These are phyloP conservation scores for Alligator mississippiensis DNA, from an alignment of 2,113 vertebrate species.

Conservation along the genomic window DNA sequence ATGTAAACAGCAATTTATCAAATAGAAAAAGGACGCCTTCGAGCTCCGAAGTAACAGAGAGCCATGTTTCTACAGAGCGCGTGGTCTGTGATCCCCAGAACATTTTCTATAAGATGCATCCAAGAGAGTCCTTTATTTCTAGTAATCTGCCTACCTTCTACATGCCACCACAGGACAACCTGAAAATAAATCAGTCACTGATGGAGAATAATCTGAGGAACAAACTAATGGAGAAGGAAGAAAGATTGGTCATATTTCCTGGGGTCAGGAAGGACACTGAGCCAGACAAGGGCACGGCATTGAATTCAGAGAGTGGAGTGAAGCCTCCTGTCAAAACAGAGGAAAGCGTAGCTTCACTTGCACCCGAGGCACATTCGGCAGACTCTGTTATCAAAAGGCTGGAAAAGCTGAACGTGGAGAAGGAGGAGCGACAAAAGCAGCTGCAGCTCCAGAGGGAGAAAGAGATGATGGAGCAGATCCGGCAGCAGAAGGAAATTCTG, in stretches of 20 bases:
- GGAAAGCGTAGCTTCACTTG: conserved; percentile 1
- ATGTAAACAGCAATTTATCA: conserved; percentile 16
- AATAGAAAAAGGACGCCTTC: conserved; percentile 14
- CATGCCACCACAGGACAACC: conserved; percentile 79
- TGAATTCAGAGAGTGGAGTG: conserved; percentile 30
- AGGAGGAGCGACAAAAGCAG: conserved; percentile 89
- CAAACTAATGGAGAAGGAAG: conserved; percentile 58
- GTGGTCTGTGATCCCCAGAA: conserved; percentile 12
- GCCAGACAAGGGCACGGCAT: neutral
- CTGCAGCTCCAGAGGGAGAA: conserved; percentile 91
- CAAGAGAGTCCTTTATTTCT: conserved; percentile 74
- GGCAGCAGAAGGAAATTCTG: conserved; percentile 90
- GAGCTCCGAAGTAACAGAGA: conserved; percentile 54
- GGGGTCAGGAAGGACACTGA: conserved; percentile 10
- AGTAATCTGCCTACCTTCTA: conserved; percentile 92
- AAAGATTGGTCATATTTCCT: neutral
- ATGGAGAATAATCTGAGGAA: conserved; percentile 70
- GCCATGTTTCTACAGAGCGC: conserved; percentile 27
- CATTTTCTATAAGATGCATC: conserved; percentile 47
- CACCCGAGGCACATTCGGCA: conserved; percentile 56
- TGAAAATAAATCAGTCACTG: conserved; percentile 57
- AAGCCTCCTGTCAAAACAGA: conserved; percentile 40
- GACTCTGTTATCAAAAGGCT: conserved; percentile 86
- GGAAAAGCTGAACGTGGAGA: conserved; percentile 90
- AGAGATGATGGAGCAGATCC: conserved; percentile 97